Base-by-base conservation (phyloP, 2,888 invertebrate genomes). In the Apamea sordens region DNA sequence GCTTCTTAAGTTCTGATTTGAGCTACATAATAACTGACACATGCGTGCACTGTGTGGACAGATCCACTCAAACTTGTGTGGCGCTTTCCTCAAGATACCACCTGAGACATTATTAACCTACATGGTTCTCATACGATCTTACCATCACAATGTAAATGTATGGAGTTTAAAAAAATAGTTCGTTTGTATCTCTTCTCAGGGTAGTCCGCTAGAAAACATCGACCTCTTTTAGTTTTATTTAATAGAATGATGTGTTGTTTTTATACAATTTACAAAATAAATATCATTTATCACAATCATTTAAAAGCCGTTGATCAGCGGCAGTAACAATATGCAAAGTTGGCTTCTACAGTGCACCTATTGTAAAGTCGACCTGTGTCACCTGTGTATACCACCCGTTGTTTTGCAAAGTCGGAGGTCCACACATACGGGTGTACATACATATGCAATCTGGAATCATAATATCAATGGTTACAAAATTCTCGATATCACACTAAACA, bases 401-500 rank as follows among this genome's bases (percentile, higher is more conserved):
- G 32, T 59, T 32, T 50, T 32, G 41, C 32, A 28, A 77, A 77
- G 32, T 65, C 6, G 18, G 15, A 65, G 32, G n/a, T 64, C 32
- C 44, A 0, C n/a, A n/a, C n/a, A n/a, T n/a, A n/a, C n/a, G n/a
- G n/a, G 65, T 56, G 32, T 24, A 74, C 13, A n/a, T 75, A 15
- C 32, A 63, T 36, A 21, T 32, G 59, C 36, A 79, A 84, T 70
- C 50, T 70, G 50, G 59, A 79, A 24, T 69, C 69, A 50, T 73
- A 80, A 63, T 64, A 65, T 70, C 24, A 44, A 85, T 61, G 70
- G 15, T 70, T 73, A 53, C 81, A 70, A 59, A 80, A 53, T 65
- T 64, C 56, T 76, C 21, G 36, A 79, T 79, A 76, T 80, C 76
- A 32, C 76, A 73, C 28, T 77, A 80, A 83, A 50, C 80, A 77